Base-by-base conservation (phyloP, 2,113 vertebrate genomes). In the Phaetusa simplex region DNA sequence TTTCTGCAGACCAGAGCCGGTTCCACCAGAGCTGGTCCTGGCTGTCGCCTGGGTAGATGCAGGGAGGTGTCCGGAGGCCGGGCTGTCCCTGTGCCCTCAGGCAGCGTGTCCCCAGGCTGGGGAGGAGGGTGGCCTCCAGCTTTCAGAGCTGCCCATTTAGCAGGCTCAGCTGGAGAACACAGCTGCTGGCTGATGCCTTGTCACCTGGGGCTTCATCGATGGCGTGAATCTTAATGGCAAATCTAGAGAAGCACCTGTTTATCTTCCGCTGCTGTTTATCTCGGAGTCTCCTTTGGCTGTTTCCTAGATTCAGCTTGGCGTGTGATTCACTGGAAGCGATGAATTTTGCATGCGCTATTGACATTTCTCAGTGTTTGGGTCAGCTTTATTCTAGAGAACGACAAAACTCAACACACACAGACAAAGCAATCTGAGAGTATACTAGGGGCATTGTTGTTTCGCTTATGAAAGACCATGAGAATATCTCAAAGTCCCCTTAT, bases 1-100 rank as follows among this genome's bases (percentile, higher is more conserved):
- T 70, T 38, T 19, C 59, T 77, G 66, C 78, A 26, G 71, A 1
- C 30, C 19, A 5, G 1, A 13, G 5, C 23, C 8, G 73, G 19
- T 36, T 5, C 9, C 55, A 2, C 17, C 47, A 1, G 27, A 4
- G 55, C 82, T 8, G 66, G 34, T 21, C 34, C 80, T 43, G 74
- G 17, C 82, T 53, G 45, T 6, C 0, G 2, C 62, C 86, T 3
- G 3, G 0, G 7, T 0, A 3, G 69, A 3, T 2, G 59, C 59
- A 6, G 42, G 43, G 55, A 19, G 0, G 45, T 13, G 66, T 43
- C 24, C 7, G 47, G 62, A 10, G 73, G 5, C 47, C 0, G 8
- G 1, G 50, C 66, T 16, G n/a, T 23, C 38, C 5, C 5, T 0
- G 24, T 9, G 13, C 52, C 87, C 84, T 5, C 0, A 7, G 70